Percentiles rank a stretch among this genome's conserved stretches.
Evolutionary conservation across 2,113 vertebrate species (phyloP).

Genomic region (Eubucco bourcierii): DNA sequence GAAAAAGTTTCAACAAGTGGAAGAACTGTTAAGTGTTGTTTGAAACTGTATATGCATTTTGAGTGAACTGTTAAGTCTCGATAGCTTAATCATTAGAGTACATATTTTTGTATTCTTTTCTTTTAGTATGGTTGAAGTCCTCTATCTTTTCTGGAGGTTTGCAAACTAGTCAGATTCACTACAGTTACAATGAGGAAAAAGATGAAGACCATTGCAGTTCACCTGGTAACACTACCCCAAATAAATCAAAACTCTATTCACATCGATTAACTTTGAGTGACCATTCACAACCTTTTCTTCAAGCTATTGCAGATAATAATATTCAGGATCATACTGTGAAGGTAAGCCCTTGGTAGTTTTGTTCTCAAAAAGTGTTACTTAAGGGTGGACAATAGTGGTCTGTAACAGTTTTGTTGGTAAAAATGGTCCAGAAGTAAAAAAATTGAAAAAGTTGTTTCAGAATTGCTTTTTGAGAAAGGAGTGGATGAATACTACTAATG

Average conservation of each 20-base stretch:
- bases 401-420: not conserved
- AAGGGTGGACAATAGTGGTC: not conserved
- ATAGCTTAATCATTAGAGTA: not conserved
- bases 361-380: not conserved
- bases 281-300: constrained; percentile 94
- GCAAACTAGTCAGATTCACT: constrained; percentile 98
- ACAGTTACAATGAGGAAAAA: constrained; percentile 99
- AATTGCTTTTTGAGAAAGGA: not conserved
- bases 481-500: not conserved
- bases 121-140: constrained; percentile 93
- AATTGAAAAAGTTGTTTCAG: not conserved
- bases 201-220: constrained; percentile 99
- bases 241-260: constrained; percentile 88
- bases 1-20: not conserved
- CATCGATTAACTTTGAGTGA: constrained; percentile 86
- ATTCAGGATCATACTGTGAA: constrained; percentile 97
- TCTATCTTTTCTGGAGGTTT: constrained; percentile 96
- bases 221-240: constrained; percentile 87
- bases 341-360: constrained; percentile 66
- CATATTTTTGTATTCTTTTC: not conserved
- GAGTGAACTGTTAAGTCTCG: not conserved
- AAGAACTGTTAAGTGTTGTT: not conserved
- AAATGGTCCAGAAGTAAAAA: not conserved
- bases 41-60: not conserved
- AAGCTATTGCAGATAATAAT: constrained; percentile 95